phyloP scores from a whole-genome alignment of 2,113 vertebrate species.

The Callipepla californica region DNA sequence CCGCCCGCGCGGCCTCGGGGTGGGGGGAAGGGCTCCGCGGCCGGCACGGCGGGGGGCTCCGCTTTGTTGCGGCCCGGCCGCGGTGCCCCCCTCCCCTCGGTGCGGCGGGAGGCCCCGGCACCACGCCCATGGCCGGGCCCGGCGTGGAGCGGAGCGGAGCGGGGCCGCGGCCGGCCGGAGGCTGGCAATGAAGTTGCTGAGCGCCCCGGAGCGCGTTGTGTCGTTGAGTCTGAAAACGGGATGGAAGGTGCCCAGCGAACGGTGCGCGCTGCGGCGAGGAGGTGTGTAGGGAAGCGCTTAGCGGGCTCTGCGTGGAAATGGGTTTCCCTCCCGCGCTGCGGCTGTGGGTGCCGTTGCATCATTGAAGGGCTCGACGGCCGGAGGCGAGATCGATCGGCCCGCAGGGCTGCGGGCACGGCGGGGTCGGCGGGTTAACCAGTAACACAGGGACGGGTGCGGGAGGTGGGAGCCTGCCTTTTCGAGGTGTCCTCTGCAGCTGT shows the following conservation, averaged over 20 bases:
- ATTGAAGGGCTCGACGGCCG: neutral
- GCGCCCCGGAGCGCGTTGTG: neutral
- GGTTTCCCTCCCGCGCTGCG: neutral
- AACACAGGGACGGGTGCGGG: neutral
- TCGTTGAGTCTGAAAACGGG: neutral
- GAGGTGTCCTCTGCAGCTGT: accelerated
- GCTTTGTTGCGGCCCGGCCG: neutral
- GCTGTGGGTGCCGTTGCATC: neutral
- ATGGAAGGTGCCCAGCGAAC: accelerated
- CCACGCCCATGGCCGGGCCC: neutral
- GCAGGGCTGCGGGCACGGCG: neutral
- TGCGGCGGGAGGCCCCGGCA: slow-evolving; percentile 55
- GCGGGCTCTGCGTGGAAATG: neutral
- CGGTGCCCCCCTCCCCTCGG: slow-evolving; percentile 58
- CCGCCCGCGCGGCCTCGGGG: neutral
- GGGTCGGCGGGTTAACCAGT: neutral
- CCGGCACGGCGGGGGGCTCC: too few relatives aligned
- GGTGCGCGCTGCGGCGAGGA: accelerated
- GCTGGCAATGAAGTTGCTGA: neutral
- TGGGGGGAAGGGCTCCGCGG: too few relatives aligned
- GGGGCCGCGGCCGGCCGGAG: too few relatives aligned
- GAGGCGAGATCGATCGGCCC: neutral
- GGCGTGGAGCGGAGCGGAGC: too few relatives aligned
- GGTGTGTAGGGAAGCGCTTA: neutral
- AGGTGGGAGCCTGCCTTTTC: accelerated